Conservation (phyloP, 1,140 invertebrate species). For the Brachionus paranguensis region DNA sequence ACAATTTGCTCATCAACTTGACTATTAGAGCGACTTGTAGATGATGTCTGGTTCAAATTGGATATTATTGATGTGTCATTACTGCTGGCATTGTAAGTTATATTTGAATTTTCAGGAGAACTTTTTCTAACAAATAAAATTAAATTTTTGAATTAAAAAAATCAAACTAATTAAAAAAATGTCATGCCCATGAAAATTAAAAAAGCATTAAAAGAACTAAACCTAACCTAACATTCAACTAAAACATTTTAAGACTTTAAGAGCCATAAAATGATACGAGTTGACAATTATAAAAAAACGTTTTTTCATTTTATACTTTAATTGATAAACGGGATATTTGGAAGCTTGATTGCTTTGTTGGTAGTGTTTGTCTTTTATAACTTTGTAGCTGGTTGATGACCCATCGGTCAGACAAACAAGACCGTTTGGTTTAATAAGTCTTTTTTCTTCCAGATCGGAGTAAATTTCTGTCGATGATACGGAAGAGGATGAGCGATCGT, state of each 20-base stretch:
- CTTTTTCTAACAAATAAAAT: not conserved
- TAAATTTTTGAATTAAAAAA: not conserved
- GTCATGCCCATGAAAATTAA: not conserved
- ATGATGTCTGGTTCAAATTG: not conserved
- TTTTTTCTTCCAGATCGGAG: conserved; percentile 3
- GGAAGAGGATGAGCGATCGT: not conserved
- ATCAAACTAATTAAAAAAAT: not conserved
- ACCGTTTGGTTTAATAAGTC: not conserved
- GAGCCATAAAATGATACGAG: not conserved
- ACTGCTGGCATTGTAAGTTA: not conserved
- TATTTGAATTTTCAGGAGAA: not conserved
- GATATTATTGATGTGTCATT: conserved; percentile 20
- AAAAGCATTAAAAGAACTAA: not conserved
- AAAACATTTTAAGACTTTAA: not conserved
- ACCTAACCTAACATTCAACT: not conserved
- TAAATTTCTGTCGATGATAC: conserved; percentile 7
- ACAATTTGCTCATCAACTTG: not conserved
- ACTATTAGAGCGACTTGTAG: not conserved
- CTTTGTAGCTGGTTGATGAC: conserved; percentile 27
- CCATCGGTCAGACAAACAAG: conserved; percentile 37
- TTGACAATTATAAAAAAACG: not conserved
- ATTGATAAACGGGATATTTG: not conserved
- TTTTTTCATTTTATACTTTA: not conserved
- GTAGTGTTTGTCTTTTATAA: not conserved
- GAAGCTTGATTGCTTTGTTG: not conserved